phyloP scores from a whole-genome alignment of 2,113 vertebrate genomes.

The Triplophysa tibetana region DNA sequence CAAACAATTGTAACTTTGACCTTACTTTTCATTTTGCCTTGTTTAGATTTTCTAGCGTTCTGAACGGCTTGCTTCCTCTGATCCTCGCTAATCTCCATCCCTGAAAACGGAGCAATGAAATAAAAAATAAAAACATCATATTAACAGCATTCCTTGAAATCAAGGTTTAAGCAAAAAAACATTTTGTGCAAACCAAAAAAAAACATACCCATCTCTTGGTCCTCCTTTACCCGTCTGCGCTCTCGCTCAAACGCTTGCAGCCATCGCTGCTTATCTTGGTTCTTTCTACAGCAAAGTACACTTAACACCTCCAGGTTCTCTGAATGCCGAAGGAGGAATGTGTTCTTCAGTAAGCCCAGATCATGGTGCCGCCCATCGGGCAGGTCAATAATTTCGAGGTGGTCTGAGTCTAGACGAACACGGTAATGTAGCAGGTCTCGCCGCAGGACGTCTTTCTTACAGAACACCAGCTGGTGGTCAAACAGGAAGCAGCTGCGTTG shows the following conservation, averaged over 20 bases:
- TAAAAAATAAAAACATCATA: background rate
- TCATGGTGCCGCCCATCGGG: slow-evolving; percentile 85
- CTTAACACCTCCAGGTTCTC: slow-evolving; percentile 79
- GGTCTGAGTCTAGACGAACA: slow-evolving; percentile 85
- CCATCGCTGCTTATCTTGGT: slow-evolving; percentile 91
- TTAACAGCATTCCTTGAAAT: background rate
- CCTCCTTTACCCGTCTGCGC: slow-evolving; percentile 86
- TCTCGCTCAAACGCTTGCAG: slow-evolving; percentile 85
- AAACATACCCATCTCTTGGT: slow-evolving; percentile 87
- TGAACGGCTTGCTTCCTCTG: slow-evolving; percentile 92
- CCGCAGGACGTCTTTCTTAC: slow-evolving; percentile 94
- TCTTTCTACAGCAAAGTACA: slow-evolving; percentile 87
- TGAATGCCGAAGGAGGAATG: slow-evolving; percentile 82
- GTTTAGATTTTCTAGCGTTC: slow-evolving; percentile 88
- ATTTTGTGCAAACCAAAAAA: background rate
- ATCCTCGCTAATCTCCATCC: slow-evolving; percentile 92
- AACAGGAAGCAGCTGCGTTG: slow-evolving; percentile 96
- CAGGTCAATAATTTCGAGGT: slow-evolving; percentile 77
- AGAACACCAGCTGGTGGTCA: slow-evolving; percentile 95
- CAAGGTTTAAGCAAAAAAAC: background rate
- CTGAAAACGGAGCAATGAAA: slow-evolving; percentile 67
- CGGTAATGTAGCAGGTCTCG: slow-evolving; percentile 94
- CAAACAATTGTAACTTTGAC: background rate
- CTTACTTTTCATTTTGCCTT: slow-evolving; percentile 91
- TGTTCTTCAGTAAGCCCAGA: slow-evolving; percentile 84